phyloP scores from a whole-genome alignment of 2,888 invertebrate species.

The Callyntrura guangdongensis region DNA sequence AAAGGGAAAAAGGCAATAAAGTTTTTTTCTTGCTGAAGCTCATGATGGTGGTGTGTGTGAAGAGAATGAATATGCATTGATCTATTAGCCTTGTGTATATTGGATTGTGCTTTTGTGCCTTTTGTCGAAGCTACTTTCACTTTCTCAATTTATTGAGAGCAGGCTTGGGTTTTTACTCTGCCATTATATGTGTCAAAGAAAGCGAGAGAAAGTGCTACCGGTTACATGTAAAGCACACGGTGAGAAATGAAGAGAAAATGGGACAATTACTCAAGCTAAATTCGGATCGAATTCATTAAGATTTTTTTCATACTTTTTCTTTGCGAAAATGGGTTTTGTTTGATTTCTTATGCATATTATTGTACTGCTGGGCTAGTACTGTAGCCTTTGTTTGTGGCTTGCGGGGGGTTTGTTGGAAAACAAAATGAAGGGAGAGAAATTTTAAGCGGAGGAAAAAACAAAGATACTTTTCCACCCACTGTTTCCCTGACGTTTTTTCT shows the following conservation, averaged over 20 bases:
- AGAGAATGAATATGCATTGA: conserved; percentile 67
- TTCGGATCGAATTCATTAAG: conserved; percentile 62
- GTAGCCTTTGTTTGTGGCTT: conserved; percentile 17
- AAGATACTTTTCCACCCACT: conserved; percentile 40
- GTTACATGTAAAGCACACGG: background rate
- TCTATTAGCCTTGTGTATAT: conserved; percentile 39
- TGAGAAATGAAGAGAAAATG: conserved; percentile 8
- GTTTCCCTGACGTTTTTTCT: background rate
- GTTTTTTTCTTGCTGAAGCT: background rate
- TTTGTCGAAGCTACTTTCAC: background rate
- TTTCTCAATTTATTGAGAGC: background rate
- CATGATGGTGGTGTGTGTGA: background rate
- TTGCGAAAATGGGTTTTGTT: conserved; percentile 38
- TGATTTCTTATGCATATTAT: too few species aligned
- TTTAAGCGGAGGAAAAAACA: conserved; percentile 11
- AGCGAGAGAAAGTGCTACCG: background rate
- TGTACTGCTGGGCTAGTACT: background rate
- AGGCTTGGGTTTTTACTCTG: background rate
- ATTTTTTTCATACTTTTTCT: background rate
- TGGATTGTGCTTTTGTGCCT: background rate
- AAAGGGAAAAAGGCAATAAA: conserved; percentile 49
- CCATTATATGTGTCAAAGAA: background rate
- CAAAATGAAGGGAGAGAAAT: background rate
- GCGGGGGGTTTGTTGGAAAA: background rate
- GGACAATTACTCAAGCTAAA: background rate